Conservation (phyloP, 2,888 invertebrate species). For the Altica lythri region DNA sequence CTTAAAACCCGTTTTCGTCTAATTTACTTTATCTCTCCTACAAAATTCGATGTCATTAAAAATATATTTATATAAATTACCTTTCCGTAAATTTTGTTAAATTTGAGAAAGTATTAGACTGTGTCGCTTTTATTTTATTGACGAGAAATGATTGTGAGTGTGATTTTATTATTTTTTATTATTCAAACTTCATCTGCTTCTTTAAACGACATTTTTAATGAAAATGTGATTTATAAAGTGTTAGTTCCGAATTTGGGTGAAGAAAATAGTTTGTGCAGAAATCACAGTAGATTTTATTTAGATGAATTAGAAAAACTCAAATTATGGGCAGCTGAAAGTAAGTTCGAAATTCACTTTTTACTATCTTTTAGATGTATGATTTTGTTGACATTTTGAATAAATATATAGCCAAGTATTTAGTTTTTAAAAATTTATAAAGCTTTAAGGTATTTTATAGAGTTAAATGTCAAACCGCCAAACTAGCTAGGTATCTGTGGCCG, state of each 20-base stretch:
- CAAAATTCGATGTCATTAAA: constrained; percentile 6
- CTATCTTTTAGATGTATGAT: too few species aligned
- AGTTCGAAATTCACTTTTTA: too few species aligned
- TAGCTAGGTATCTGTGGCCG: too few species aligned
- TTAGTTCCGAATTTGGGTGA: constrained; percentile 40
- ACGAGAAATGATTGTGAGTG: constrained; percentile 1
- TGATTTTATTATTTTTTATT: constrained; percentile 3
- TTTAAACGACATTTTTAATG: background rate
- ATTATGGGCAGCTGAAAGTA: constrained; percentile 49
- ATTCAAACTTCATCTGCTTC: background rate
- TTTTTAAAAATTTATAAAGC: too few species aligned
- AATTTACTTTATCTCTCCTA: constrained; percentile 1
- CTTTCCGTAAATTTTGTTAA: background rate
- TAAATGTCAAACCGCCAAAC: too few species aligned
- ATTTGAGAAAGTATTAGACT: background rate
- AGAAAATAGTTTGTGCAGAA: constrained; percentile 39
- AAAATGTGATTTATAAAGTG: constrained; percentile 9
- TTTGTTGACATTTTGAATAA: too few species aligned
- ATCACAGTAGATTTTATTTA: constrained; percentile 43
- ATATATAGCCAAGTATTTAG: too few species aligned
- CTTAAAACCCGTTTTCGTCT: background rate
- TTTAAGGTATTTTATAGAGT: too few species aligned
- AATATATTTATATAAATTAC: constrained; percentile 7
- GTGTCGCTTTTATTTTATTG: background rate
- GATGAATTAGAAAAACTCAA: constrained; percentile 42